Base-by-base conservation (phyloP, 1,140 invertebrate genomes). In the Formica exsecta region DNA sequence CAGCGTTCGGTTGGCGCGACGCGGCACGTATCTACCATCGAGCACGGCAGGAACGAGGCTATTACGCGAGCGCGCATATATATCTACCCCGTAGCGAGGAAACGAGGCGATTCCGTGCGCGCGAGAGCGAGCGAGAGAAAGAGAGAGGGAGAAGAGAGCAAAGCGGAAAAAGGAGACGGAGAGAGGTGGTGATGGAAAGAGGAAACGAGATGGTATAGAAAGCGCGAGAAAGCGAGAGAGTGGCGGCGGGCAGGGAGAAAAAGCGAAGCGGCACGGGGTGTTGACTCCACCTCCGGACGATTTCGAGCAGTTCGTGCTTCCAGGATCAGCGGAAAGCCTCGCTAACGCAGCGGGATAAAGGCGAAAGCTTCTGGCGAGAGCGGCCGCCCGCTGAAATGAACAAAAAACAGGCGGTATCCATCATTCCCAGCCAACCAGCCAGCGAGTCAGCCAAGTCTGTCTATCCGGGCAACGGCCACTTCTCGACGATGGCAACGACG, bases 31-130 rank as follows among this genome's bases (percentile, higher is more conserved):
- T 94, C 93, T 93, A 90, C 91, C 93, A 94, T 94, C 93, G 93
- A 92, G 92, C 91, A 93, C 92, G 92, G 92, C 91, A 94, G 92
- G 90, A 94, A 93, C 94, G 92, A 93, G 93, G 93, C 93, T 95
- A 94, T 94, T 95, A 94, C 92, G 93, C 92, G 93, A 92, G 91
- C 92, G 93, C 91, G 91, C 91, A 92, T 92, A 93, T 90, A 90
- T 89, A 90, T 93, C 90, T 86, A 87, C 86, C 80, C 71, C 76
- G 61, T 84, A 86, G 90, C 85, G 89, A 92, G 84, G 86, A 87
- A 93, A 85, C 76, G 79, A 83, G 75, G 74, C 79, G 92, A 90
- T 84, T 90, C 89, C 85, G 86, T 81, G 81, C 89, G 84, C 73
- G 86, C 86, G 88, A 80, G 79, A 87, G 87, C 73, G 71, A 88